Base-by-base conservation (phyloP, 2,888 invertebrate genomes). In the Cerceris rybyensis region DNA sequence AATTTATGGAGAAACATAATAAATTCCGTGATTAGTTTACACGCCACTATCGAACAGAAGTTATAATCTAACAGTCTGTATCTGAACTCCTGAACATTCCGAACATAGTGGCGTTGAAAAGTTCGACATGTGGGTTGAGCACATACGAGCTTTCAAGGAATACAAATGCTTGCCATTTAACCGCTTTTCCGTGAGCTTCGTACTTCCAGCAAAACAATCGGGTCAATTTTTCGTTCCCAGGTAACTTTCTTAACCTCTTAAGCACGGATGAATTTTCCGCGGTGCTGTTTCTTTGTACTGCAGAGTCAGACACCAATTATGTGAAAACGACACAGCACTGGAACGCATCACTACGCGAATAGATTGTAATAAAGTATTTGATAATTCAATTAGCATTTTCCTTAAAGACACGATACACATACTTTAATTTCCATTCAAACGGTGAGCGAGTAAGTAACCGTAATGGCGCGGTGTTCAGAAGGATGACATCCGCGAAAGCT, bases 1-100 rank as follows among this genome's bases (percentile, higher is more conserved):
- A 7, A 41, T 41, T 65, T 41, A 39, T 43, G 43, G 57, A 59
- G 50, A 43, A 43, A 57, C 66, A 75, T 65, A 61, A 68, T 61
- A 64, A 54, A 76, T 63, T 13, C 52, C 16, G 28, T 71, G 71
- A 76, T 76, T 73, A 67, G 73, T 76, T 43, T 66, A 59, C 64
- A 55, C 39, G 59, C 43, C 46, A 43, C 58, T 63, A 68, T 68
- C 43, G 58, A 52, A 14, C 61, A 28, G 73, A 70, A 77, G 57
- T 75, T 72, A 61, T 60, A 55, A 59, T 16, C 49, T 68, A 69
- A 63, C 64, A 75, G 39, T 28, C 65, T 8, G 52, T 57, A 63
- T 59, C 49, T 63, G 16, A 16, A 14, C 16, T 14, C 7, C 17
- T 7, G 41, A 8, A 16, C 41, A 9, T 28, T 11, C 14, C 17